Conservation (phyloP, 2,888 invertebrate genomes). For the Hedychridium roseum region DNA sequence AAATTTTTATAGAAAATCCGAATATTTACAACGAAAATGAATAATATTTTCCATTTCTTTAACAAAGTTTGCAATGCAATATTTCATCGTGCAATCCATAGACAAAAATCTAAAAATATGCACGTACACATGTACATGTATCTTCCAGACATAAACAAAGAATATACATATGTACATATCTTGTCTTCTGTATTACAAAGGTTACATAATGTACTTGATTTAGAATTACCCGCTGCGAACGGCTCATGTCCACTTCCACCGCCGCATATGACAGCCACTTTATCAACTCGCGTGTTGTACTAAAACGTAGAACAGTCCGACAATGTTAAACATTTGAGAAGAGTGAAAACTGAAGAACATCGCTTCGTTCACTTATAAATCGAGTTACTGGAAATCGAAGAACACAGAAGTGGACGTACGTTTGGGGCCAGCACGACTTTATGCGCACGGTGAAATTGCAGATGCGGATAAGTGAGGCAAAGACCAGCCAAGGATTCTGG, state of each 20-base stretch:
- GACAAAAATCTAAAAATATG: no score
- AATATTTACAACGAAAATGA: no score
- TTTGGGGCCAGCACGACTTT: constrained; percentile 49
- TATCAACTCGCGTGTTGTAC: constrained; percentile 39
- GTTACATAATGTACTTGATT: no score
- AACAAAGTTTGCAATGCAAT: no score
- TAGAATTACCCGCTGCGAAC: constrained; percentile 53
- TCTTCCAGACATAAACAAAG: no score
- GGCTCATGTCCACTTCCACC: constrained; percentile 90
- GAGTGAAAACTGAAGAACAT: not conserved
- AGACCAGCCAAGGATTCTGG: constrained; percentile 52
- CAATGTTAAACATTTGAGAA: not conserved
- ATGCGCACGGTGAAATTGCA: constrained; percentile 48
- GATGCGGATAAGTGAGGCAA: constrained; percentile 49
- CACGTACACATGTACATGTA: no score
- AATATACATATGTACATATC: no score
- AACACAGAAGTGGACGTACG: constrained; percentile 38
- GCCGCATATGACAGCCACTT: constrained; percentile 74
- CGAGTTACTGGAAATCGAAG: not conserved
- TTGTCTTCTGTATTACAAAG: no score
- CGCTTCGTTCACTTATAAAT: not conserved
- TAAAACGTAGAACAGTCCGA: constrained; percentile 21
- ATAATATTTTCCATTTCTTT: no score
- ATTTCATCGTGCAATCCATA: no score
- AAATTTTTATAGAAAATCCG: no score